Evolutionary conservation across 2,888 invertebrate genomes (phyloP).

Genomic region (Leptopilina syphax): DNA sequence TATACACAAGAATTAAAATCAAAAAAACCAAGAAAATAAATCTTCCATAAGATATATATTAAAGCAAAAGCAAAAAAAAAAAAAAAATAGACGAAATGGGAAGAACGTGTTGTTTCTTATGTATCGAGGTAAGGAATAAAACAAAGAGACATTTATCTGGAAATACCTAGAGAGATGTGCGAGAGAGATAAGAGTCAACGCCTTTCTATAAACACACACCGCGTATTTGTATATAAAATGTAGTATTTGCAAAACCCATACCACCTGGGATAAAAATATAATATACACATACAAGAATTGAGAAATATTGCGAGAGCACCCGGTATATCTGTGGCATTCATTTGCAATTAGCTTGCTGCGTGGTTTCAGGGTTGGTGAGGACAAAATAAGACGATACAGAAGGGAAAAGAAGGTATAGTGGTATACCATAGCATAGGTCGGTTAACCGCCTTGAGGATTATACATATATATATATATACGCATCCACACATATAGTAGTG

Average conservation of each 20-base stretch:
- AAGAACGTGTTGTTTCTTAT: not conserved
- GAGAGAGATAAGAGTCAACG: constrained; percentile 18
- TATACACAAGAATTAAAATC: too few species aligned
- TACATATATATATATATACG: constrained; percentile 18
- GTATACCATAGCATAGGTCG: constrained; percentile 41
- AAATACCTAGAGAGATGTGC: not conserved
- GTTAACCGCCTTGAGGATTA: constrained; percentile 55
- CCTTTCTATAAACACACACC: not conserved
- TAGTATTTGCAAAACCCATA: not conserved
- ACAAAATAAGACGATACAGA: constrained; percentile 56
- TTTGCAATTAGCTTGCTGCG: constrained; percentile 57
- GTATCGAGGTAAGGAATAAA: not conserved
- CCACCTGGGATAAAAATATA: too few species aligned
- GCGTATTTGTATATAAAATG: too few species aligned
- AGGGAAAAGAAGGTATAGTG: constrained; percentile 53
- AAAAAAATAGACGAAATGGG: not conserved
- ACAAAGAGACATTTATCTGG: constrained; percentile 17
- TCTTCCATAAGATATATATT: too few species aligned
- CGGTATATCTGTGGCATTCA: constrained; percentile 57
- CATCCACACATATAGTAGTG: constrained; percentile 34
- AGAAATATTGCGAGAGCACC: constrained; percentile 52
- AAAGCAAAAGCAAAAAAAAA: too few species aligned
- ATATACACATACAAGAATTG: not conserved
- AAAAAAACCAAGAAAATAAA: too few species aligned
- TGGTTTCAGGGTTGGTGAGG: constrained; percentile 55